Percentiles rank a stretch among this genome's conserved stretches.
Conservation (phyloP, 2,113 vertebrate genomes). For the Pelvicachromis taeniatus region DNA sequence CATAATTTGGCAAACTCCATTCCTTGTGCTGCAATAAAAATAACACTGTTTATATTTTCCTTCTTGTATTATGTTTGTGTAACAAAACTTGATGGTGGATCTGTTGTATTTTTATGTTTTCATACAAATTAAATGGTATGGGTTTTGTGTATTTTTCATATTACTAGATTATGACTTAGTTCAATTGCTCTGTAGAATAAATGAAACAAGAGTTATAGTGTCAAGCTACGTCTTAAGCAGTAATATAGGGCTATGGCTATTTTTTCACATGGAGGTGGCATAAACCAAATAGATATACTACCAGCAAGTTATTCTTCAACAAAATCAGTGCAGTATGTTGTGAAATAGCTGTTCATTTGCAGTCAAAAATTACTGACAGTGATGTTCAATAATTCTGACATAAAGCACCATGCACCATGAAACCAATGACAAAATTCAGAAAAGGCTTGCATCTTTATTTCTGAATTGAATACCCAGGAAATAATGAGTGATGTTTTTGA, state of each 20-base stretch:
- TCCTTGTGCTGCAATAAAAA: background rate
- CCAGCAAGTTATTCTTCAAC: background rate
- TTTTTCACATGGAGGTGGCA: background rate
- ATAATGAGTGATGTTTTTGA: background rate
- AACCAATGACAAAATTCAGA: background rate
- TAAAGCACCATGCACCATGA: background rate
- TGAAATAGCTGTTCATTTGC: background rate
- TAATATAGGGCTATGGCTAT: background rate
- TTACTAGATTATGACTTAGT: background rate
- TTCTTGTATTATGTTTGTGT: background rate
- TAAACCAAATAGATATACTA: background rate
- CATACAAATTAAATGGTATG: background rate
- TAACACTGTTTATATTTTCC: background rate
- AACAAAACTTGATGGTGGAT: background rate
- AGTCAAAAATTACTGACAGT: background rate
- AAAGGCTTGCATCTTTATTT: slow-evolving; percentile 2
- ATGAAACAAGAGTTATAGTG: background rate
- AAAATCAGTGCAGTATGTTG: background rate
- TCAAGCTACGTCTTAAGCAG: background rate
- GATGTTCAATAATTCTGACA: background rate
- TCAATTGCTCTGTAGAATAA: background rate
- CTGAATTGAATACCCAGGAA: slow-evolving; percentile 2
- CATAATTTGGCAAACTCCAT: background rate
- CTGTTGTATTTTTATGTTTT: background rate
- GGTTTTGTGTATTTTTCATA: background rate